Evolutionary conservation across 2,113 vertebrate species (phyloP).

Genomic region (Pungitius pungitius): DNA sequence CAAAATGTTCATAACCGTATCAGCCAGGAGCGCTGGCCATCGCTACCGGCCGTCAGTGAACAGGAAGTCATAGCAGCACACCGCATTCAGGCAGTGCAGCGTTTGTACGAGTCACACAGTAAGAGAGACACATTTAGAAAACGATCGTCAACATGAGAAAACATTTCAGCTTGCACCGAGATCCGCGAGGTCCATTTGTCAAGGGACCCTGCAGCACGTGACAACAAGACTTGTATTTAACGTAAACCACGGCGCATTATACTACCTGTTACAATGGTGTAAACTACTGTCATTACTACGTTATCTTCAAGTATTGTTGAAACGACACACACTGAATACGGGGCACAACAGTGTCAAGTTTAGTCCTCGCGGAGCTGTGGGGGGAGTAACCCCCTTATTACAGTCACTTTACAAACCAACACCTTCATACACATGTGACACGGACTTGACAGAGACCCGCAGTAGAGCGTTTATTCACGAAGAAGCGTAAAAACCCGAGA

Average conservation of each 20-base stretch:
- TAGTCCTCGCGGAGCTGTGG: slow-evolving; percentile 1
- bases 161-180: background rate
- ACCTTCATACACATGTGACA: background rate
- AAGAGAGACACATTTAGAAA: background rate
- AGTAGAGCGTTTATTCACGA: background rate
- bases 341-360: slow-evolving; percentile 40
- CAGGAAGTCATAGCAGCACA: background rate
- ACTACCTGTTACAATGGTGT: background rate
- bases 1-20: slow-evolving; percentile 36
- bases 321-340: slow-evolving; percentile 28
- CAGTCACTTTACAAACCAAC: slow-evolving; percentile 20
- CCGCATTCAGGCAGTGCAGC: background rate
- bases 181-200: slow-evolving; percentile 4
- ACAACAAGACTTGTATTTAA: background rate
- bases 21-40: slow-evolving; percentile 16
- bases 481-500: background rate
- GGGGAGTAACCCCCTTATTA: background rate
- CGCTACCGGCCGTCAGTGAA: slow-evolving; percentile 27
- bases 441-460: background rate
- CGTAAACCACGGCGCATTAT: background rate
- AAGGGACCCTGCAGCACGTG: background rate
- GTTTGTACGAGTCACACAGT: slow-evolving; percentile 16
- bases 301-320: slow-evolving; percentile 30
- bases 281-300: background rate
- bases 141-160: background rate